phyloP scores from a whole-genome alignment of 2,888 invertebrate genomes.

The Eulithis prunata region DNA sequence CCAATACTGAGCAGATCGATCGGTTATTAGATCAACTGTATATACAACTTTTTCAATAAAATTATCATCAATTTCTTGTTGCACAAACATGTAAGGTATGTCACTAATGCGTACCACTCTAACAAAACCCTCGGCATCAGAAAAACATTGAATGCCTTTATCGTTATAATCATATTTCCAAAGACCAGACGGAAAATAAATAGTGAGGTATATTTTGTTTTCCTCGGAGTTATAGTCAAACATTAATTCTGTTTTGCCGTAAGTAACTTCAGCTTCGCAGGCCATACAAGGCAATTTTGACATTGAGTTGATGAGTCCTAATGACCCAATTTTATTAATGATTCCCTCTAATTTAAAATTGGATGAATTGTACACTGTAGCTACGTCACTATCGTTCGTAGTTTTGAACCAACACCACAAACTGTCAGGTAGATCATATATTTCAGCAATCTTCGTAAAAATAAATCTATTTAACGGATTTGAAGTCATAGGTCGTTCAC shows the following conservation, averaged over 20 bases:
- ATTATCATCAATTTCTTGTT: slow-evolving; percentile 26
- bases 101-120: slow-evolving; percentile 73
- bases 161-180: slow-evolving; percentile 76
- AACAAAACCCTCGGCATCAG: slow-evolving; percentile 82
- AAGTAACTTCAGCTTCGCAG: slow-evolving; percentile 64
- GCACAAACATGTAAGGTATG: slow-evolving; percentile 52
- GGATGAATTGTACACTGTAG: slow-evolving; percentile 16
- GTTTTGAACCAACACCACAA: slow-evolving; percentile 70
- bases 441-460: slow-evolving; percentile 64
- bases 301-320: slow-evolving; percentile 54
- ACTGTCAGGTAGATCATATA: slow-evolving; percentile 50
- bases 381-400: slow-evolving; percentile 17
- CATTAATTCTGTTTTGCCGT: slow-evolving; percentile 61
- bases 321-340: slow-evolving; percentile 64
- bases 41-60: slow-evolving; percentile 73
- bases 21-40: slow-evolving; percentile 75
- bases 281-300: slow-evolving; percentile 66
- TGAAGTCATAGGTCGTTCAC: slow-evolving; percentile 61
- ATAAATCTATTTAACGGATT: slow-evolving; percentile 59
- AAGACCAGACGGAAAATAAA: slow-evolving; percentile 83
- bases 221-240: slow-evolving; percentile 63
- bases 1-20: slow-evolving; percentile 86
- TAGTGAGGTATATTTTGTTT: slow-evolving; percentile 72
- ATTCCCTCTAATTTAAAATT: slow-evolving; percentile 46
- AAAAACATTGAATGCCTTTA: slow-evolving; percentile 85